Evolutionary conservation across 2,113 vertebrate species (phyloP), one percentile per base, ranked within the genome.

Genomic region (Monarcha castaneiventris): DNA sequence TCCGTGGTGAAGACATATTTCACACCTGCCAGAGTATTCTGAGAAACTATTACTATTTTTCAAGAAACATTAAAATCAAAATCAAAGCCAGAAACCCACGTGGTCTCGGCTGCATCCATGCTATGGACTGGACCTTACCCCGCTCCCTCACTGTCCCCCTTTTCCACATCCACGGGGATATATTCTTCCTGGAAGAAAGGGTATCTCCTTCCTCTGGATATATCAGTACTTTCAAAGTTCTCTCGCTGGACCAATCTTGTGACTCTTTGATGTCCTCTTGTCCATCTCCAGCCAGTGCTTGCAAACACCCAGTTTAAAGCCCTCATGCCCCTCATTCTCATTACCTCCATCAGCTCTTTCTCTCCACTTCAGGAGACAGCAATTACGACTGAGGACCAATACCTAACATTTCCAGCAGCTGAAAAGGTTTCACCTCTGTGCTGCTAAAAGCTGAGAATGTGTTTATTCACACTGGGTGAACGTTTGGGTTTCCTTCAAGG

Each of bases 41-140:
- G 95, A 97, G 94, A 94, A 97, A 96, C 87, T 92, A 76, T 92
- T 94, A 78, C 91, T 97, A 27, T 95, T 97, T 96, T 97, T 94
- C 79, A 76, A 91, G 32, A 84, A 80, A 59, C 1, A 1, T 5
- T 52, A 3, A 62, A 90, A 55, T 59, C 23, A 93, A 84, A 84
- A 63, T 71, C 54, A 51, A 85, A 85, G 54, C 33, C 66, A 87
- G 44, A 94, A 85, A 51, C 14, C 23, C 49, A 39, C 0, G 0
- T 25, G 8, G 35, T 71, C 29, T 84, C 82, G 63, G 27, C 18
- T 2, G 1, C 19, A 63, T 51, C 39, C 58, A 48, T 2, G 0
- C 26, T 21, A 30, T 9, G 20, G 13, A 18, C 44, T 67, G 30
- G n/a, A 51, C 26, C 26, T 16, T 17, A 6, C 4, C 9, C 7